These are phyloP conservation scores for Euphonia xanthogaster DNA, from an alignment of 2,797 vertebrate species.

Conservation along the genomic window DNA sequence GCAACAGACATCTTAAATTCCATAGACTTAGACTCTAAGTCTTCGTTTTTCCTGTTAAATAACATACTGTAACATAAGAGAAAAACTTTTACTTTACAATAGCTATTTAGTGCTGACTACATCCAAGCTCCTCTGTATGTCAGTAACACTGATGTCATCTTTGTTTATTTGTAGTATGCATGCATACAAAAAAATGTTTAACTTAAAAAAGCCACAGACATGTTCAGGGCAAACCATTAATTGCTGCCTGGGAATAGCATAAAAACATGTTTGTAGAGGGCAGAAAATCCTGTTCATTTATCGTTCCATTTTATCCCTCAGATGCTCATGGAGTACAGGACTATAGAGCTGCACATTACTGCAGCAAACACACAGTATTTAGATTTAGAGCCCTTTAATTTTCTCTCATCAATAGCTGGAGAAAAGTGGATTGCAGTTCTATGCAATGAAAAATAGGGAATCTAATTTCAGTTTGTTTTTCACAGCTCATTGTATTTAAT, in stretches of 20 bases:
- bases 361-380: neutral
- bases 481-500: neutral
- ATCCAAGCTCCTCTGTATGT: neutral
- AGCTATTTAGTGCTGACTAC: neutral
- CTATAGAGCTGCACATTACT: neutral
- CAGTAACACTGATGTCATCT: neutral
- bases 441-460: neutral
- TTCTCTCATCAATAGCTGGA: neutral
- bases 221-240: neutral
- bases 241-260: neutral
- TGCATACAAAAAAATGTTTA: neutral
- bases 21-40: neutral
- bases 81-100: neutral
- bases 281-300: neutral
- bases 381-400: neutral
- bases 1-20: neutral
- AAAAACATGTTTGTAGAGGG: neutral
- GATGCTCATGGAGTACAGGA: neutral
- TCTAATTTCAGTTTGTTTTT: neutral
- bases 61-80: neutral
- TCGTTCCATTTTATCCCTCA: neutral
- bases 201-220: neutral
- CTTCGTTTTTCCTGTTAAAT: neutral
- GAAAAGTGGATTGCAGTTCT: neutral
- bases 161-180: neutral